phyloP scores from a whole-genome alignment of 2,888 invertebrate genomes.

The Ypsolopha scabrella region DNA sequence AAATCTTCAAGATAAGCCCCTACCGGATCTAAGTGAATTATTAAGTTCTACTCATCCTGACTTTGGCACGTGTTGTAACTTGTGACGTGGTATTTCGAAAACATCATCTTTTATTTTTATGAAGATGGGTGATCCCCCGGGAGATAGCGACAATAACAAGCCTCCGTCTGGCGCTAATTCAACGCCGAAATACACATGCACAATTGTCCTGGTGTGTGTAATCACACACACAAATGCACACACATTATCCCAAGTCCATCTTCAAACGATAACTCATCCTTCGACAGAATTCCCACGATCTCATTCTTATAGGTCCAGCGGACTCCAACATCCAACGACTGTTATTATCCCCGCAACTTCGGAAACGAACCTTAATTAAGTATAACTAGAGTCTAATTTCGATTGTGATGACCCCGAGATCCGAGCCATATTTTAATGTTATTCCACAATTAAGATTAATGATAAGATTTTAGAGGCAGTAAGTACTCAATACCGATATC shows the following conservation, averaged over 20 bases:
- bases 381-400: constrained; percentile 30
- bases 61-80: no score
- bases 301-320: constrained; percentile 55
- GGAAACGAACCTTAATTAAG: constrained; percentile 34
- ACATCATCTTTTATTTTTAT: no score
- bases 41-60: no score
- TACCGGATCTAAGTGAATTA: no score
- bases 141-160: no score
- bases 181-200: no score
- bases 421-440: constrained; percentile 64
- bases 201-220: background rate
- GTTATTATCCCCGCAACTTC: constrained; percentile 35
- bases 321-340: constrained; percentile 55
- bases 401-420: constrained; percentile 26
- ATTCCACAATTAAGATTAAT: constrained; percentile 69
- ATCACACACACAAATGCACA: constrained; percentile 12
- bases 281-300: constrained; percentile 62
- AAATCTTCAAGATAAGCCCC: no score
- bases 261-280: constrained; percentile 48
- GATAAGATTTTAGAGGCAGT: constrained; percentile 62
- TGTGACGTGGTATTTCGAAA: no score
- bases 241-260: constrained; percentile 29
- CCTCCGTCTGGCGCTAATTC: no score
- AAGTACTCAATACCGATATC: constrained; percentile 68
- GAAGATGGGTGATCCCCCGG: no score